Base-by-base conservation (phyloP, 1,140 invertebrate genomes). In the Planococcus citri region DNA sequence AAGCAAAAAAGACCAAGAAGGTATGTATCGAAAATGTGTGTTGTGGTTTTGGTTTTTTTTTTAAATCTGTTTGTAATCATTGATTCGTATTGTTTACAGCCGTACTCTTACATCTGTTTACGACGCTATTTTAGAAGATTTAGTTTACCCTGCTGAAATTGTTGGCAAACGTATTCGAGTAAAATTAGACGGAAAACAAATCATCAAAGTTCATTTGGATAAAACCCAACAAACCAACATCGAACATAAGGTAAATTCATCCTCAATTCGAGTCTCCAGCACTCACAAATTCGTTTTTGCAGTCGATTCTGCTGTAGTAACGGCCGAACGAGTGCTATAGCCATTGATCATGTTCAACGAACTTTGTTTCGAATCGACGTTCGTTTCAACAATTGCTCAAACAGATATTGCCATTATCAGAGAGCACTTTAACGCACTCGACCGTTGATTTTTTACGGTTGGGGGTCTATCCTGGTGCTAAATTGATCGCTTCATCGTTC, bases 81-180 rank as follows among this genome's bases (percentile, higher is more conserved):
- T n/a, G n/a, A n/a, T n/a, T n/a, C n/a, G 2, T 57, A 72, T 68
- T 72, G 68, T 74, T 77, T 80, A 37, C 73, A 88, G 87, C 75
- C 91, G 97, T 75, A 99, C 97, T 41, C 82, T 99, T 71, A 99
- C 96, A 68, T 85, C 94, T 75, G 97, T 99, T 6, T 98, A 99
- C 79, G 95, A 99, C 81, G 88, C 90, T 70, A 92, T 98, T 76
- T 81, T 99, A 61, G 94, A 98, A 78, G 97, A 99, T 82, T 82
- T 99, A 72, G 96, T 98, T 41, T 98, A 92, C 81, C 97, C 97
- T 21, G 96, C 97, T 70, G 97, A 99, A 84, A 98, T 99, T 77
- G 95, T 99, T 70, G 97, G 97, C 76, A 98, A 98, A 81, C 85
- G 97, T 72, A 97, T 96, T 76, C 86, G 96, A 75, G 87, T 98